Conservation (phyloP, 2,888 invertebrate species). For the Aradus depressus region DNA sequence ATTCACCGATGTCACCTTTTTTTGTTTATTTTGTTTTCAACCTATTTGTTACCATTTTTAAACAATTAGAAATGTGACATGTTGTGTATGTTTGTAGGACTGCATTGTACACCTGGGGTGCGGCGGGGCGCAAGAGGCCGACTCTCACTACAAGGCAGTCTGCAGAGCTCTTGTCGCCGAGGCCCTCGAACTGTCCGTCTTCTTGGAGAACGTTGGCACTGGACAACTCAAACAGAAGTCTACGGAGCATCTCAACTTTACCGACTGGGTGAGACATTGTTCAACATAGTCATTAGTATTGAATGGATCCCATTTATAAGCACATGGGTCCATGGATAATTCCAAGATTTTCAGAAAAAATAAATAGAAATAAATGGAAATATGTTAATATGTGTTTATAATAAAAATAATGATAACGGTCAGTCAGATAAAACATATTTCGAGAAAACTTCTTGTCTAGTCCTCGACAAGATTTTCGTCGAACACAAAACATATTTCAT, state of each 20-base stretch:
- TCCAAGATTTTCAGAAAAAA: no score
- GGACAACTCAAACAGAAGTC: conserved; percentile 37
- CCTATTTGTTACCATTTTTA: conserved; percentile 1
- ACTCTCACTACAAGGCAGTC: conserved; percentile 79
- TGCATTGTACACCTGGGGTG: conserved; percentile 43
- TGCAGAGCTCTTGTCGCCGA: conserved; percentile 86
- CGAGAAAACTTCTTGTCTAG: no score
- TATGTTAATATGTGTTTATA: no score
- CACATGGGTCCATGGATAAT: no score
- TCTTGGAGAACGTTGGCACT: conserved; percentile 70
- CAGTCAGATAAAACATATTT: no score
- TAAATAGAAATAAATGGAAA: no score
- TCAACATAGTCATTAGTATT: no score
- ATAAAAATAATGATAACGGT: no score
- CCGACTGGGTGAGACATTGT: conserved; percentile 67
- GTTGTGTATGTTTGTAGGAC: conserved; percentile 36
- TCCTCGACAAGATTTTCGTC: no score
- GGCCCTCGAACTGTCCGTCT: conserved; percentile 77
- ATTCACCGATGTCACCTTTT: no score
- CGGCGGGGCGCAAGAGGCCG: conserved; percentile 47
- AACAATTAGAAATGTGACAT: background rate
- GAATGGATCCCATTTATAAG: no score
- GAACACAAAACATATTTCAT: no score
- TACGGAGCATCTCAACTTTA: conserved; percentile 51
- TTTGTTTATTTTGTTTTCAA: conserved; percentile 5